Base-by-base conservation (phyloP, 1,140 invertebrate genomes). In the silkworm (Bombyx mori) region DNA sequence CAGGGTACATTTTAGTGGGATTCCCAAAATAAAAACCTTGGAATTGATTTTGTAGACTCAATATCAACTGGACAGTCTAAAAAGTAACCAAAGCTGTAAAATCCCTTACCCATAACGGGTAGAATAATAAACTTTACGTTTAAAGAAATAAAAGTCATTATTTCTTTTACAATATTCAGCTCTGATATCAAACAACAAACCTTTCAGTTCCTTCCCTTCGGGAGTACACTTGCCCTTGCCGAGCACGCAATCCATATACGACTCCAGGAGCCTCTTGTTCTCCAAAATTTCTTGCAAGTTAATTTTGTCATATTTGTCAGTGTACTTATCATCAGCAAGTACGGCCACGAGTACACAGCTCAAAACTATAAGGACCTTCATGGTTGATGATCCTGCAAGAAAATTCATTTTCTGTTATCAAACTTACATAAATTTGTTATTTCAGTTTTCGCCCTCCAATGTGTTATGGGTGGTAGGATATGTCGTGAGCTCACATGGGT, bases 241-340 rank as follows among this genome's bases (percentile, higher is more conserved):
- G 64, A 94, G 58, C 1, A 95, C 63, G 72, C 94, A 95, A 57
- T 93, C 90, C 7, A 89, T 75, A 63, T 95, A 94, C 53, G 89
- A 91, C 1, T 77, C 82, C 5, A 94, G 78, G 12, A 95, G 79
- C 44, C 93, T 86, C 1, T 93, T 90, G 56, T 91, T 94, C 0
- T 82, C 77, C 1, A 95, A 73, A 53, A 95, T 92, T 61, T 92
- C 89, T 46, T 94, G 89, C 9, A 94, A 26, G 72, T 95, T 83
- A 43, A 95, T 83, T 63, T 92, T 91, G 73, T 95, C 94, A 68
- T 91, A 95, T 77, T 92, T 94, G 18, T 89, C 90, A 0, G 92
- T 93, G 70, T 95, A 95, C 61, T 90, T 90, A 1, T 89, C 88
- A 1, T 79, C 82, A 2, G 88, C 89, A 58, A 55, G 62, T 63